Conservation (phyloP, 2,888 invertebrate species). For the Argynnis bischoffii region DNA sequence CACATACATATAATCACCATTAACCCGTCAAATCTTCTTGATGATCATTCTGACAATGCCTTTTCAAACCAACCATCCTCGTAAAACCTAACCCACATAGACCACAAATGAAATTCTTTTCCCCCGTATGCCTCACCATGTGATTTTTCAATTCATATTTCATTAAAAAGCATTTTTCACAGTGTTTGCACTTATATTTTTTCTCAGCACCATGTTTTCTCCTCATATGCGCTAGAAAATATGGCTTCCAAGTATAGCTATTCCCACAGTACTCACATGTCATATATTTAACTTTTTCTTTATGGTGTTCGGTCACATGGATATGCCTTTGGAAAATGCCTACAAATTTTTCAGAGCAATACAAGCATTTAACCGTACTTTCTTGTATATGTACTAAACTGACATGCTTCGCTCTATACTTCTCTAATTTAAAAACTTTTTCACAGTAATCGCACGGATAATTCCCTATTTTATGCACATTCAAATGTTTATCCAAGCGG, state of each 20-base stretch:
- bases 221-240: slow-evolving; percentile 65
- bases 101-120: slow-evolving; percentile 46
- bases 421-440: slow-evolving; percentile 65
- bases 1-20: not conserved
- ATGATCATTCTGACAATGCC: slow-evolving; percentile 46
- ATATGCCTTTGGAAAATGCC: slow-evolving; percentile 48
- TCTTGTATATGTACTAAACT: slow-evolving; percentile 50
- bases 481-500: slow-evolving; percentile 59
- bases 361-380: slow-evolving; percentile 50
- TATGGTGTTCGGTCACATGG: slow-evolving; percentile 53
- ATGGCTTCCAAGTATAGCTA: slow-evolving; percentile 65
- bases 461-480: slow-evolving; percentile 66
- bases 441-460: slow-evolving; percentile 68
- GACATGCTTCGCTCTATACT: slow-evolving; percentile 57
- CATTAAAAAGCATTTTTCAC: slow-evolving; percentile 45
- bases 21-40: not conserved
- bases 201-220: slow-evolving; percentile 58
- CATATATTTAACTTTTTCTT: slow-evolving; percentile 51
- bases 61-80: slow-evolving; percentile 43
- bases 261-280: slow-evolving; percentile 60
- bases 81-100: slow-evolving; percentile 50
- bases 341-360: slow-evolving; percentile 53
- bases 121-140: slow-evolving; percentile 42
- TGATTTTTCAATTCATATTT: slow-evolving; percentile 48
- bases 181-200: slow-evolving; percentile 50